Conservation (phyloP, 2,797 vertebrate species). For the Hylomyscus alleni region DNA sequence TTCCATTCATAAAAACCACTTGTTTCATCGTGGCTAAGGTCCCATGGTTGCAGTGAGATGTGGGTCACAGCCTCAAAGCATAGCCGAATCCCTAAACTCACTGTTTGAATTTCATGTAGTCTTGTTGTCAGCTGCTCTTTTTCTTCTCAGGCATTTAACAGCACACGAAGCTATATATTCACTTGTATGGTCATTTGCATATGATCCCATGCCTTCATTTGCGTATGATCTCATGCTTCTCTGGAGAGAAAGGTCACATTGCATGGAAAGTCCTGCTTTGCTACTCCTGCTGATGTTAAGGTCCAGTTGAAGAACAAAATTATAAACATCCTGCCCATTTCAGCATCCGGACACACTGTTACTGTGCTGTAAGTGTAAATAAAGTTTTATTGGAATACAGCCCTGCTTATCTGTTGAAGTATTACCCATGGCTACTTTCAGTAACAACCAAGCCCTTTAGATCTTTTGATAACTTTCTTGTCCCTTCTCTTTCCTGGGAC, state of each 20-base stretch:
- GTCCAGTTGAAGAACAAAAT: not conserved
- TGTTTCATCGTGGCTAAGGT: not conserved
- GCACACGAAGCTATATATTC: not conserved
- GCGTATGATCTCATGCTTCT: not conserved
- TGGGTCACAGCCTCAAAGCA: not conserved
- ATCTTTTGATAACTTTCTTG: not conserved
- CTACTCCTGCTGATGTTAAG: not conserved
- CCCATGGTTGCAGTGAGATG: not conserved
- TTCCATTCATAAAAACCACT: not conserved
- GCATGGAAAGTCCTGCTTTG: not conserved
- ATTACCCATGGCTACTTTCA: not conserved
- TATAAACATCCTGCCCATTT: not conserved
- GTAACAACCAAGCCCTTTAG: not conserved
- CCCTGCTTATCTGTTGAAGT: not conserved
- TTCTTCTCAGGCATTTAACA: not conserved
- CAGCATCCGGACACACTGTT: not conserved
- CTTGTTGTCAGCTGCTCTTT: not conserved
- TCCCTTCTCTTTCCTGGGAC: not conserved
- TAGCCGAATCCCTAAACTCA: not conserved
- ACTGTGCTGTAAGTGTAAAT: not conserved
- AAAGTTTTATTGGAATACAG: not conserved
- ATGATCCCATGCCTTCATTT: not conserved
- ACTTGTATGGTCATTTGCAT: not conserved
- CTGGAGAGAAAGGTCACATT: not conserved
- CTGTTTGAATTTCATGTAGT: not conserved